Base-by-base conservation (phyloP, 2,888 invertebrate species). In the Nymphalis polychloros region DNA sequence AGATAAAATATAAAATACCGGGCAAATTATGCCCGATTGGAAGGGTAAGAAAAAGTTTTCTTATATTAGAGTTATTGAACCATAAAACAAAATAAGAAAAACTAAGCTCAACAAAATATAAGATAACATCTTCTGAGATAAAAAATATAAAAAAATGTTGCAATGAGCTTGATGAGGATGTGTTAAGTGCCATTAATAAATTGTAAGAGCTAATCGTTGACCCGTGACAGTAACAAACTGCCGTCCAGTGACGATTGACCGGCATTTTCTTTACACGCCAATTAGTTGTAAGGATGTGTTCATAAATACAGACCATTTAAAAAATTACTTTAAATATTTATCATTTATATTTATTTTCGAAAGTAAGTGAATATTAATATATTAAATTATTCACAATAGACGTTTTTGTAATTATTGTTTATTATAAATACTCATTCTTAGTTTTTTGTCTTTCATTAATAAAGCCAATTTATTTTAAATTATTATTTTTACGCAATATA, bases 141-240 rank as follows among this genome's bases (percentile, higher is more conserved):
- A 20, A 50, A 50, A 19, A 50, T 48, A 19, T 19, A 8, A 8
- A 55, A 27, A 20, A 48, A 19, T 41, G 41, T 19, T 59, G 27
- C 41, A 23, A 57, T 47, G 53, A 65, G 41, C 50, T 20, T n/a
- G 17, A 55, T 59, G 50, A 62, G 70, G 70, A 67, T 61, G 57
- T 52, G 63, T 31, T 20, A 64, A 70, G 70, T 62, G 61, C 61
- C 41, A 67, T 70, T 60, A 64, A 67, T 62, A 67, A 61, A 47
- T 60, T n/a, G 60, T 60, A n/a, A 70, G 64, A 61, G 64, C 64
- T 67, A 67, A 70, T 70, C 59, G 52, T 63, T 70, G 70, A 64
- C 70, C 64, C 64, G 47, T 10, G 59, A 16, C 53, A 41, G 60
- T 46, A 27, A 20, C 64, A 35, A 41, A 57, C 27, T 47, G 53